Evolutionary conservation across 2,888 invertebrate genomes (phyloP), one percentile per base, ranked within the genome.

Genomic region (Aspidapion aeneum): DNA sequence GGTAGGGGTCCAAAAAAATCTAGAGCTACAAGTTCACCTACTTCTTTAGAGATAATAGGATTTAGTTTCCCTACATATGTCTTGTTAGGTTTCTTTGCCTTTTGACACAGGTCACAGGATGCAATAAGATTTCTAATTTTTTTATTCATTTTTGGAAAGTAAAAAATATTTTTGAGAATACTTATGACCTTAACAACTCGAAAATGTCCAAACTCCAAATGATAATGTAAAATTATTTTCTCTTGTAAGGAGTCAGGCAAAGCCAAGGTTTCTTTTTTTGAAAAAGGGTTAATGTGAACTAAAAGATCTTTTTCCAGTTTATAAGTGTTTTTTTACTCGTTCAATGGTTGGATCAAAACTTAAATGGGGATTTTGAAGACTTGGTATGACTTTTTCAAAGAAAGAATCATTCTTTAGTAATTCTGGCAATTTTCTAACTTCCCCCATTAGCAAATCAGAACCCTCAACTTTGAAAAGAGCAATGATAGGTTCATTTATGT

Each of bases 1-100:
- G 71, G 71, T 68, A 66, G 18, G 1, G 66, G 63, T 3, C 66
- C 66, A 17, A 55, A 66, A 19, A 56, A 66, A 57, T 61, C 61
- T 16, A 61, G 19, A 2, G 61, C 56, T 2, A 61, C 56, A 1
- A 61, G 12, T 16, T 61, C 56, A 2, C 56, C 19, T 18, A 60
- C 20, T 2, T 60, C 54, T 9, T 52, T 20, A 7, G 60, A 12
- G 2, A 60, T 2, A 21, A 60, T 60, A 1, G 60, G 60, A 35
- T 52, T 60, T 17, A n/a, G n/a, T n/a, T n/a, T n/a, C n/a, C n/a
- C n/a, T n/a, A n/a, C n/a, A n/a, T n/a, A n/a, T n/a, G n/a, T n/a
- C n/a, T n/a, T n/a, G n/a, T n/a, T n/a, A n/a, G 22, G 52, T 21
- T 55, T 60, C 52, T 60, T 60, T 19, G 51, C 18, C 18, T 22